Evolutionary conservation across 2,888 invertebrate genomes (phyloP).

Genomic region (Stegana nigrithorax): DNA sequence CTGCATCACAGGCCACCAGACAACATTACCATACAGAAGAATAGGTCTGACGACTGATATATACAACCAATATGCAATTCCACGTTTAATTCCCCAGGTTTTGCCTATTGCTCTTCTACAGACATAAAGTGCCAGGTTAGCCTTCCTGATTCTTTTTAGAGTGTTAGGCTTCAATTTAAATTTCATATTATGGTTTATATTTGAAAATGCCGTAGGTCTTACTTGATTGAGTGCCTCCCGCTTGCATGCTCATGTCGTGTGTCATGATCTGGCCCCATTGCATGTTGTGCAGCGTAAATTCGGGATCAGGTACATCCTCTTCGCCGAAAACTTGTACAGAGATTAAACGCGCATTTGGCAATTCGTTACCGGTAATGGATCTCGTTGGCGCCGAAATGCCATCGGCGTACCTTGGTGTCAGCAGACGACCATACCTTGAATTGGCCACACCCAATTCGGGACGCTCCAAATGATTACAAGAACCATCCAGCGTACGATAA

Average conservation of each 20-base stretch:
- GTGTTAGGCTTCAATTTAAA: no score
- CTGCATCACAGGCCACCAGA: no score
- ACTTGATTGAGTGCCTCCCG: slow-evolving; percentile 77
- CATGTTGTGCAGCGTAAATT: slow-evolving; percentile 79
- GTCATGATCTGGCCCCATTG: slow-evolving; percentile 75
- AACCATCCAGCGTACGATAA: slow-evolving; percentile 88
- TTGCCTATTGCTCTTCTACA: no score
- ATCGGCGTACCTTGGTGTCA: slow-evolving; percentile 70
- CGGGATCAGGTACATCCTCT: slow-evolving; percentile 76
- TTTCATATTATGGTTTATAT: no score
- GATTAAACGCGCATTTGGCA: slow-evolving; percentile 79
- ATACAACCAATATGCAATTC: no score
- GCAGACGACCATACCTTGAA: slow-evolving; percentile 66
- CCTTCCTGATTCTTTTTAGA: no score
- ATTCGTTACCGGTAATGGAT: slow-evolving; percentile 74
- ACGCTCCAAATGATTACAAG: slow-evolving; percentile 90
- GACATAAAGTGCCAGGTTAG: no score
- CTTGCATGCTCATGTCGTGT: slow-evolving; percentile 72
- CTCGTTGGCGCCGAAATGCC: slow-evolving; percentile 73
- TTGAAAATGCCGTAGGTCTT: no score
- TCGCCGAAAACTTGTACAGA: slow-evolving; percentile 80
- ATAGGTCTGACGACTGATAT: no score
- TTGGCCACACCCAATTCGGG: slow-evolving; percentile 86
- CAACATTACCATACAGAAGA: no score
- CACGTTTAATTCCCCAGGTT: no score